Evolutionary conservation across 2,797 vertebrate species (phyloP), one percentile per base, ranked within the genome.

Genomic region (Macropus fuliginosus): DNA sequence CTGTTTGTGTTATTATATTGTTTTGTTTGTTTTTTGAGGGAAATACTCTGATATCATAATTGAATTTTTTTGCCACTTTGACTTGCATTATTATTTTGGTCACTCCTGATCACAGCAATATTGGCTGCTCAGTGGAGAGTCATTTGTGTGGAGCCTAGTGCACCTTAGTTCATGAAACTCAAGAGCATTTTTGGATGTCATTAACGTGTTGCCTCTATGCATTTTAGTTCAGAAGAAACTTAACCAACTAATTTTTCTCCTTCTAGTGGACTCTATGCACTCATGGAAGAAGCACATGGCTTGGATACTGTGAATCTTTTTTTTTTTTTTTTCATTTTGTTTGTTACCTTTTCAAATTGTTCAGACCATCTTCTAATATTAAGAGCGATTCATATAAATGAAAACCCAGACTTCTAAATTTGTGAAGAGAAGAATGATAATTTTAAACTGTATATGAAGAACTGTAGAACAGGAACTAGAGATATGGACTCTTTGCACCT

Each of bases 281-380:
- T 59, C 92, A 52, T 96, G 74, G n/a, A 27, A 96, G 40, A 11
- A 95, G 74, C 93, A 57, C 55, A 27, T 93, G 95, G 90, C 96
- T 91, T 94, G 94, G 90, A 98, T 97, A 97, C 98, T 98, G 98
- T 98, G 98, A 98, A 97, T 98, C 91, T 93, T 21, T 95, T 46
- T 93, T 21, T 95, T 95, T 94, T 50, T 46, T 95, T 5, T 6
- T 54, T 50, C 18, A 0, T 14, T 94, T 27, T 55, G 31, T 56
- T 40, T 14, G 8, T 66, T 87, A 21, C 14, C 50, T 91, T 5
- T 46, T 91, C 59, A 89, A 89, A 93, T 97, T 95, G 87, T 95
- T 95, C 12, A 90, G 62, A 56, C 14, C 21, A 4, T 8, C 6
- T 6, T 24, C 66, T n/a, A 9, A 59, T 95, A 16, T 34, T n/a